Evolutionary conservation across 2,888 invertebrate species (phyloP), one percentile per base, ranked within the genome.

Genomic region (Tortricodes alternella): DNA sequence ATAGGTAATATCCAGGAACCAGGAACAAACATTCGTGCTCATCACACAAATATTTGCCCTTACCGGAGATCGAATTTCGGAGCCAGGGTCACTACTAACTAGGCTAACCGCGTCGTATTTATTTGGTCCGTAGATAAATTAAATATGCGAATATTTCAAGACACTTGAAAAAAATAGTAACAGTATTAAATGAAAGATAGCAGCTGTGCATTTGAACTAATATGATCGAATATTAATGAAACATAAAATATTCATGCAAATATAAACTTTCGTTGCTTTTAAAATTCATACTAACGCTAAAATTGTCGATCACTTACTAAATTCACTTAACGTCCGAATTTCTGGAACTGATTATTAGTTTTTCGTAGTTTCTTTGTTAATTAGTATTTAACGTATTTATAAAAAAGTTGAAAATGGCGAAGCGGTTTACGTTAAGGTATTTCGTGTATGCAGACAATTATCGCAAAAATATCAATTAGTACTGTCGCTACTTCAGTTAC

Each of bases 401-500:
- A 1, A 24, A 16, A 41, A 6, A 15, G n/a, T 4, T 43, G 0
- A 43, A 23, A 29, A 23, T 29, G 7, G 8, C 18, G n/a, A 13
- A 18, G 13, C 8, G 4, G 18, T 46, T 21, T 38, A 29, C 2
- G 11, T 16, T 19, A 9, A 13, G 19, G 34, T 19, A 34, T 46
- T 19, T 16, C 55, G 48, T 55, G 55, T 43, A 37, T 13, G 19
- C n/a, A 35, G 2, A 24, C 44, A 44, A 50, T 56, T 44, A 50
- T 16, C 3, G 37, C 6, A 18, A 23, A 27, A 53, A 21, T 32
- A 50, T 27, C 49, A 50, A 56, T 56, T 56, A 50, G 49, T 46
- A 18, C 18, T 56, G 56, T 56, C 56, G 29, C 44, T 50, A 37
- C 43, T 37, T 11, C 13, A n/a, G 19, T 34, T 44, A 52, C 24